A percentile compares a stretch with the other conserved stretches of the same genome.
Evolutionary conservation across 2,797 vertebrate genomes (phyloP).

Genomic region (Chanos chanos): DNA sequence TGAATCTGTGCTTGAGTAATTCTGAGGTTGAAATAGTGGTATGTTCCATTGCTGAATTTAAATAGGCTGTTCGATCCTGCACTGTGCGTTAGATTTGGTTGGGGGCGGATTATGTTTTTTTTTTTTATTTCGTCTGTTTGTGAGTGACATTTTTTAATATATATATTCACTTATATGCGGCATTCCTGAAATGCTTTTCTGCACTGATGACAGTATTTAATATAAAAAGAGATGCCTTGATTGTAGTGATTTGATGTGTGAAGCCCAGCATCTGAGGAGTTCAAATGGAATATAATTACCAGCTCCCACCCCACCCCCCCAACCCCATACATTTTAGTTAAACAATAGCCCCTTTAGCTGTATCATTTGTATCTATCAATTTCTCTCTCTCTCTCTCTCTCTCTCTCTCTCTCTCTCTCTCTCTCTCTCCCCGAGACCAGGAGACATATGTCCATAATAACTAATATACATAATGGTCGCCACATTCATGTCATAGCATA

Average conservation of each 20-base stretch:
- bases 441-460: no score
- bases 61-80: no score
- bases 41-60: no score
- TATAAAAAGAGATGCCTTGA: conserved; percentile 30
- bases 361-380: conserved; percentile 6
- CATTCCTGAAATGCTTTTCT: conserved; percentile 7
- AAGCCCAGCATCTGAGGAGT: conserved; percentile 10
- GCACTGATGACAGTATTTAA: conserved; percentile 18
- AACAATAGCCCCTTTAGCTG: conserved; percentile 22
- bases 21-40: no score
- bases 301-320: conserved; percentile 28
- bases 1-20: no score
- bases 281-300: conserved; percentile 32
- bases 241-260: conserved; percentile 31
- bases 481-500: no score
- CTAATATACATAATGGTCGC: no score
- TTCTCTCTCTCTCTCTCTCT: conserved; percentile 1
- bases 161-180: conserved; percentile 17
- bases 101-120: no score
- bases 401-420: not conserved
- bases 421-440: no score
- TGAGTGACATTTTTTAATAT: not conserved
- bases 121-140: not conserved
- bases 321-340: no score
- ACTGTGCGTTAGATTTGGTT: no score